Evolutionary conservation across 2,888 invertebrate genomes (phyloP).

Genomic region (Limnephilus auricula): DNA sequence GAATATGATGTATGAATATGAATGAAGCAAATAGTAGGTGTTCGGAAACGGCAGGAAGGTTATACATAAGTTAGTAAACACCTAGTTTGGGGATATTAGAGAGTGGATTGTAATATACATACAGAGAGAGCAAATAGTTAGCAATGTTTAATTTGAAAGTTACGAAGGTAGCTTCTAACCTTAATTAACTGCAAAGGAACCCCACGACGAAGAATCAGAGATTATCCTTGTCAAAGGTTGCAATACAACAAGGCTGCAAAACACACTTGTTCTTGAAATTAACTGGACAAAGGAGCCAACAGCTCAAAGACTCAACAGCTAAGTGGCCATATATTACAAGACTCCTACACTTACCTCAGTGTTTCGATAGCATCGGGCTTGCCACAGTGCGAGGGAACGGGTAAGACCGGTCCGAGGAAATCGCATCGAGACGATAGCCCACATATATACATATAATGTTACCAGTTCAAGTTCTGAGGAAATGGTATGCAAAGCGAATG

Average conservation of each 20-base stretch:
- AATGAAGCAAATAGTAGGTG: background rate
- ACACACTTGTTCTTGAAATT: slow-evolving; percentile 3
- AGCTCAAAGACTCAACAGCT: background rate
- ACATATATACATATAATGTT: background rate
- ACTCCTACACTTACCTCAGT: background rate
- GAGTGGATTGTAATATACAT: background rate
- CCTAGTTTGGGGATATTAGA: background rate
- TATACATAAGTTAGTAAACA: background rate
- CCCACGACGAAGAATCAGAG: background rate
- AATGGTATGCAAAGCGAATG: background rate
- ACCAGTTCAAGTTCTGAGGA: slow-evolving; percentile 9
- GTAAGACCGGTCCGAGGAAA: slow-evolving; percentile 38
- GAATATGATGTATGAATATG: background rate
- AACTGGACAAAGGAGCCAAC: slow-evolving; percentile 2
- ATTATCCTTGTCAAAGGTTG: background rate
- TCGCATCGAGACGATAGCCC: slow-evolving; percentile 30
- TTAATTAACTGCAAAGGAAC: background rate
- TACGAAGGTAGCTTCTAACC: background rate
- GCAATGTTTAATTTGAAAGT: background rate
- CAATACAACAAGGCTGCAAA: background rate
- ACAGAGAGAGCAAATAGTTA: background rate
- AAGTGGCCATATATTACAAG: slow-evolving; percentile 3
- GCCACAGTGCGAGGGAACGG: slow-evolving; percentile 5
- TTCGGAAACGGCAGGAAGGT: background rate
- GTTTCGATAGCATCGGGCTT: slow-evolving; percentile 12